A percentile compares a stretch with the other conserved stretches of the same genome.
Conservation (phyloP, 2,797 vertebrate species). For the Gila robusta region DNA sequence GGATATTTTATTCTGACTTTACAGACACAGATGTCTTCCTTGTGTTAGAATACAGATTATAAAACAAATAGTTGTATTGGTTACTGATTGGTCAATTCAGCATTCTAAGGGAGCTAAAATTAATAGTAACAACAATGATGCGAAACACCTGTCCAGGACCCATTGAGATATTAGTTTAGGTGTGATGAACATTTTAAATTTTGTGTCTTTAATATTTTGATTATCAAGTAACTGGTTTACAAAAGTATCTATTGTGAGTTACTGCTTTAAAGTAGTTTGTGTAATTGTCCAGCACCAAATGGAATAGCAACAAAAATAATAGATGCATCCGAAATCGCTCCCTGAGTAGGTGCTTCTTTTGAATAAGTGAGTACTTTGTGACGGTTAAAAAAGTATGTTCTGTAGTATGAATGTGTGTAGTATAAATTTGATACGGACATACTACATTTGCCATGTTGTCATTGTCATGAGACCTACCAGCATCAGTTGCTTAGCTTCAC, state of each 20-base stretch:
- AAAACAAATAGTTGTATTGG: background rate
- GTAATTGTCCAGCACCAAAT: background rate
- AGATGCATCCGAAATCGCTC: background rate
- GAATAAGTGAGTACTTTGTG: background rate
- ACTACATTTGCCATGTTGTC: background rate
- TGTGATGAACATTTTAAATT: background rate
- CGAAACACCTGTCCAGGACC: background rate
- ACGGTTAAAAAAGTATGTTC: background rate
- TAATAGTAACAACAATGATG: background rate
- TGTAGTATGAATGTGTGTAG: background rate
- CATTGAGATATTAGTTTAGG: background rate
- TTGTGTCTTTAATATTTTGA: background rate
- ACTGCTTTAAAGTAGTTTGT: background rate
- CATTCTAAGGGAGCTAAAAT: background rate
- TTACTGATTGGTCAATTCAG: constrained; percentile 2
- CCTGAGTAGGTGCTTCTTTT: background rate
- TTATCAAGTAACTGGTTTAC: too few species aligned
- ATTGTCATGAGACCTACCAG: background rate
- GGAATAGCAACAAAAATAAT: background rate
- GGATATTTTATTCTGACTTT: constrained; percentile 32
- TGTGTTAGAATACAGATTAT: background rate
- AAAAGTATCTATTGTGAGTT: background rate
- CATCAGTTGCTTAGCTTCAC: background rate
- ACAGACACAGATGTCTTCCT: constrained; percentile 6
- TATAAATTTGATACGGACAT: background rate